Evolutionary conservation across 2,797 vertebrate species (phyloP).

Genomic region (Hirundo rustica): DNA sequence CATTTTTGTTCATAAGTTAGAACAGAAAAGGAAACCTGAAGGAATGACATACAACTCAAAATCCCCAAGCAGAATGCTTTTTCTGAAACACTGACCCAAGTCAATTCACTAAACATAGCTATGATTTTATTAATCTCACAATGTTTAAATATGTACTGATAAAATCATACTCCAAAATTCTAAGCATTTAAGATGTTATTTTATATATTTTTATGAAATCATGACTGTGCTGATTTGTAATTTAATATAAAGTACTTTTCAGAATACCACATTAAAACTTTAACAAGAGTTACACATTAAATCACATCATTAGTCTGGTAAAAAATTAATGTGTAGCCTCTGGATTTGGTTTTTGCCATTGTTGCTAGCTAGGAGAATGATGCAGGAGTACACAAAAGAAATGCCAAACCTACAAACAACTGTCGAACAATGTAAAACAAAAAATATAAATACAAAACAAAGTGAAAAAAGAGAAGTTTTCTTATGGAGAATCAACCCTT

Average conservation of each 20-base stretch:
- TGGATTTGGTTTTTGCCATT: neutral
- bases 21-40: neutral
- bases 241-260: neutral
- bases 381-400: neutral
- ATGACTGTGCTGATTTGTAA: neutral
- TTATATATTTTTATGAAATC: neutral
- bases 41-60: neutral
- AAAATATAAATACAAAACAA: neutral
- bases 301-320: neutral
- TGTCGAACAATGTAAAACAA: neutral
- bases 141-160: neutral
- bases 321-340: neutral
- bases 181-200: neutral
- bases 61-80: neutral
- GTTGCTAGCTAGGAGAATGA: neutral
- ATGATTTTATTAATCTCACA: neutral
- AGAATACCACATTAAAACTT: neutral
- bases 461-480: neutral
- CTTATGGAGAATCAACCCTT: neutral
- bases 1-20: neutral
- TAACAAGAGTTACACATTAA: neutral
- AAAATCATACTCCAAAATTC: neutral
- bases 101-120: neutral
- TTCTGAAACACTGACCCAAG: neutral
- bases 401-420: neutral